phyloP scores from a whole-genome alignment of 2,113 vertebrate genomes.

The Carassius auratus region DNA sequence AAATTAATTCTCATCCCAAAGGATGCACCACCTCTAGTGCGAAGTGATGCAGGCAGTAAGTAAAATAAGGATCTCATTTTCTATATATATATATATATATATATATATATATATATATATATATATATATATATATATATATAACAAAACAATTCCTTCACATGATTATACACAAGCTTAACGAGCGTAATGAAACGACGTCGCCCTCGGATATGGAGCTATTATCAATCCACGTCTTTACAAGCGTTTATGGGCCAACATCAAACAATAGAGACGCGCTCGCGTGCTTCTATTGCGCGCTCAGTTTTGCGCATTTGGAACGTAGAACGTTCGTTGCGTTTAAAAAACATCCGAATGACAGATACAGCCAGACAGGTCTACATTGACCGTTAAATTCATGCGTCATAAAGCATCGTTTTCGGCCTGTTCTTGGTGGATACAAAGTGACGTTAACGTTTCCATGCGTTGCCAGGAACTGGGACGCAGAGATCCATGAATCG shows the following conservation, averaged over 20 bases:
- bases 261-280: slow-evolving; percentile 31
- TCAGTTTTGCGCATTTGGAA: slow-evolving; percentile 21
- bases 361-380: not conserved
- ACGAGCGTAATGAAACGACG: not conserved
- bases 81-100: not conserved
- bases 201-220: not conserved
- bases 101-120: not conserved
- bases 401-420: slow-evolving; percentile 19
- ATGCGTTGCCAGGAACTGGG: slow-evolving; percentile 29
- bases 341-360: slow-evolving; percentile 8
- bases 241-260: not conserved
- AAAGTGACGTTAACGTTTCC: slow-evolving; percentile 13
- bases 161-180: not conserved
- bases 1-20: not conserved
- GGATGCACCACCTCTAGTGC: not conserved
- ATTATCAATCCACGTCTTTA: not conserved
- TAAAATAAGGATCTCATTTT: not conserved
- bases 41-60: not conserved
- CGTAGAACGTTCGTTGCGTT: not conserved
- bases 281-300: not conserved
- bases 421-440: slow-evolving; percentile 24
- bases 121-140: not conserved
- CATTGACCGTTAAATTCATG: not conserved
- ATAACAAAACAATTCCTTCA: not conserved
- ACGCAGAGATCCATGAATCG: slow-evolving; percentile 24